Conservation (phyloP, 30 jellyfish, hydroid and myxozoan genomes). For the Mastigias papua region DNA sequence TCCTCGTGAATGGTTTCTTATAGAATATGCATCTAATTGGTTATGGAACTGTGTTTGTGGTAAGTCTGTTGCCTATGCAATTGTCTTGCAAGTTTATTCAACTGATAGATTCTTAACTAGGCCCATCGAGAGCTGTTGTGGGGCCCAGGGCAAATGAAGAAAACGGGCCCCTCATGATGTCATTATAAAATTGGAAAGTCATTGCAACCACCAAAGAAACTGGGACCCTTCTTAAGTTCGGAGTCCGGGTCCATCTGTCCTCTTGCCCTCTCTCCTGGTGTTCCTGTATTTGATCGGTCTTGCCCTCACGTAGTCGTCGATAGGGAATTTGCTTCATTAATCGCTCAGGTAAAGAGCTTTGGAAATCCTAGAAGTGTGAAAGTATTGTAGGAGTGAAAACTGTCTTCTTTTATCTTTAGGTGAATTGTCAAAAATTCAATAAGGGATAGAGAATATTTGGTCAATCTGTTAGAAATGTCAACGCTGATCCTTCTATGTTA, state of each 20-base stretch:
- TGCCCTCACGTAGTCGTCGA: not conserved
- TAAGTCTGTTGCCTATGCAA: too few relatives aligned
- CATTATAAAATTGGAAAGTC: too few relatives aligned
- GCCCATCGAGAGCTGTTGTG: too few relatives aligned
- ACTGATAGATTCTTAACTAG: too few relatives aligned
- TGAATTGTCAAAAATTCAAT: conserved; percentile 22
- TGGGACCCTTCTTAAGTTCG: not conserved
- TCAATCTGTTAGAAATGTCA: not conserved
- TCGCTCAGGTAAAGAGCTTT: not conserved
- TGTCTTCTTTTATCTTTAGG: not conserved
- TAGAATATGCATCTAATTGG: too few relatives aligned
- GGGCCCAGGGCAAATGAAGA: too few relatives aligned
- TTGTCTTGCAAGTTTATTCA: too few relatives aligned
- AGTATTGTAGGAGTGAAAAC: not conserved
- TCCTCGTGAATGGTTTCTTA: too few relatives aligned
- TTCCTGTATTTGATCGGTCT: not conserved
- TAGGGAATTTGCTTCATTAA: not conserved
- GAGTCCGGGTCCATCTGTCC: not conserved
- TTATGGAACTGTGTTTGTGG: too few relatives aligned
- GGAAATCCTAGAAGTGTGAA: not conserved
- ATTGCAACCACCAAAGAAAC: too few relatives aligned
- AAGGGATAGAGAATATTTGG: not conserved
- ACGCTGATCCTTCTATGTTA: not conserved
- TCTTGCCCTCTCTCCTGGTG: not conserved
- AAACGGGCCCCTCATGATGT: too few relatives aligned